Evolutionary conservation across 2,888 invertebrate species (phyloP).

Genomic region (Panzeria rudis): DNA sequence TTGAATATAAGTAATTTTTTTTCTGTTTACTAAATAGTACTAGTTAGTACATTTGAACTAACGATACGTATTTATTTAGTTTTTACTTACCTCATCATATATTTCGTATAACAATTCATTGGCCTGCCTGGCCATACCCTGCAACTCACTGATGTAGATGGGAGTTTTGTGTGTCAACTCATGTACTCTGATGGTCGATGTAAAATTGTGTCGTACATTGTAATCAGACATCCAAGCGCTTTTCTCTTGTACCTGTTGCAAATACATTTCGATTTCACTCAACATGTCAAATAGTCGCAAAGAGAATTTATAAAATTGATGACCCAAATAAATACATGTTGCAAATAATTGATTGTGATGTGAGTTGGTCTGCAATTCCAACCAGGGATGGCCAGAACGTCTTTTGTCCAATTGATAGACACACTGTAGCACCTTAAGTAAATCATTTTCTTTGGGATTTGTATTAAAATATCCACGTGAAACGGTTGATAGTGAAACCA

Average conservation of each 20-base stretch:
- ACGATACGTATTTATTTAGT: too few species aligned
- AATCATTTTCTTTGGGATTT: constrained; percentile 83
- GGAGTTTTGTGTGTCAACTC: constrained; percentile 86
- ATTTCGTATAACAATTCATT: constrained; percentile 85
- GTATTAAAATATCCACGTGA: constrained; percentile 86
- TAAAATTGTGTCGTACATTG: constrained; percentile 88
- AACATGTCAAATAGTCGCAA: constrained; percentile 83
- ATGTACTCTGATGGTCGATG: constrained; percentile 87
- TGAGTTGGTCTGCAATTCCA: constrained; percentile 86
- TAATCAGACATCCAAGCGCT: constrained; percentile 89
- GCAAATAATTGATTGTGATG: constrained; percentile 86
- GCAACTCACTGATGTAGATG: constrained; percentile 86
- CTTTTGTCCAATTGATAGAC: constrained; percentile 83
- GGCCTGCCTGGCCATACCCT: constrained; percentile 85
- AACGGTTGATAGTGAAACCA: constrained; percentile 86
- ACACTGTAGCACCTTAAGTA: constrained; percentile 85
- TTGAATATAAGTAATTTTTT: too few species aligned
- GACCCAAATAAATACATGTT: constrained; percentile 88
- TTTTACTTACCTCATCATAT: constrained; percentile 84
- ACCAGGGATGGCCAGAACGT: constrained; percentile 84
- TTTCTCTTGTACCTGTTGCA: constrained; percentile 79
- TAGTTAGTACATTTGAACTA: too few species aligned
- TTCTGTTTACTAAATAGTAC: too few species aligned
- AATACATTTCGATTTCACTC: constrained; percentile 81
- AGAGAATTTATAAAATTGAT: constrained; percentile 84